Evolutionary conservation across 2,888 invertebrate species (phyloP).

Genomic region (Macaria liturata): DNA sequence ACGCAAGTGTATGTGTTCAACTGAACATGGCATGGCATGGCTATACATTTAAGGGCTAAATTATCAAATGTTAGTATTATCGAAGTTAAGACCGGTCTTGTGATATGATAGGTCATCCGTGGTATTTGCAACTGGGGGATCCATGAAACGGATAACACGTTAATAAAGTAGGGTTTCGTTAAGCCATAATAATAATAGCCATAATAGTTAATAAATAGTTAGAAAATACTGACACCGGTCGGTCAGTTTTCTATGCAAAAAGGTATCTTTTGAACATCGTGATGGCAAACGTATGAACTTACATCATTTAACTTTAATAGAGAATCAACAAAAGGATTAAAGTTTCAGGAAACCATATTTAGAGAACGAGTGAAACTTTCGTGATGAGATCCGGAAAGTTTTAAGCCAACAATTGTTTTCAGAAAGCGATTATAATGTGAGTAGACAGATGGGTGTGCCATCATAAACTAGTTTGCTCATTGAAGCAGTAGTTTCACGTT

Average conservation of each 20-base stretch:
- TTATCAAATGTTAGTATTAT: no score
- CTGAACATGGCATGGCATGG: not conserved
- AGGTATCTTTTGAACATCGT: no score
- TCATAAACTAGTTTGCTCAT: conserved; percentile 13
- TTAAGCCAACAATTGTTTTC: conserved; percentile 23
- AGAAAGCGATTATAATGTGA: conserved; percentile 20
- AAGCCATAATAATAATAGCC: no score
- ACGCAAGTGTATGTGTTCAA: not conserved
- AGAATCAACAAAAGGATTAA: conserved; percentile 13
- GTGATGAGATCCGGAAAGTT: conserved; percentile 27
- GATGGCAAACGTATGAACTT: not conserved
- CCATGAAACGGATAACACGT: no score
- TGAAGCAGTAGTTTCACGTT: conserved; percentile 10
- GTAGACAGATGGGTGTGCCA: conserved; percentile 8
- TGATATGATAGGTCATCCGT: no score
- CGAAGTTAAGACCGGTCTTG: no score
- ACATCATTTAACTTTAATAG: conserved; percentile 3
- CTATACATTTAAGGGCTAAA: no score
- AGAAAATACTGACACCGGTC: no score
- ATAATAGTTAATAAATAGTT: no score
- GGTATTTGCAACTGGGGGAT: no score
- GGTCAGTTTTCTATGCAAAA: no score
- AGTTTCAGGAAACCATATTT: conserved; percentile 18
- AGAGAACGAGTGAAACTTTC: conserved; percentile 27
- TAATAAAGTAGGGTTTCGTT: no score